Evolutionary conservation across 2,888 invertebrate species (phyloP), one percentile per base, ranked within the genome.

Genomic region (Eustalomyia histrio): DNA sequence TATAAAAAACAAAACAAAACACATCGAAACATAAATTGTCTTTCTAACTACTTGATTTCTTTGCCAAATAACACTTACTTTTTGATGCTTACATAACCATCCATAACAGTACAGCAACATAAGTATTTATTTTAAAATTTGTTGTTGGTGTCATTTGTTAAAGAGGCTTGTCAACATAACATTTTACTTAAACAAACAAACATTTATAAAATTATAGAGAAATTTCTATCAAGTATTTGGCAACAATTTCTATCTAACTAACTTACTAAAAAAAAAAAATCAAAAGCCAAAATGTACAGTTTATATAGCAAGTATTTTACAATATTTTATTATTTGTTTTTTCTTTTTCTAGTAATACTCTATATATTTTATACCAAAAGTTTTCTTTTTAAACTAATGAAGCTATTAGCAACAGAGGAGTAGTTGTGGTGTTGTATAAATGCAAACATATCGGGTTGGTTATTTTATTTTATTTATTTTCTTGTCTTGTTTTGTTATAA

Each of bases 161-260:
- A 88, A 88, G 88, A 88, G 88, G 88, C 88, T 88, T 88, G 88
- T 88, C 89, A 88, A 88, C 88, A 88, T 75, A 81, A 78, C 78
- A 74, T 79, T 75, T 79, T 73, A 79, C 71, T 65, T 67, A 64
- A n/a, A 75, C 82, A 80, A 76, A 61, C 68, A 76, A 61, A 83
- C 63, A 75, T 63, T 55, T 50, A 57, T 69, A 71, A 24, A 71
- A 43, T 53, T 52, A 64, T 18, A 81, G 47, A 76, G 60, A 65
- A 60, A 57, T 78, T 74, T 57, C 75, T 78, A 75, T 64, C 81
- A 78, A 78, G 78, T 78, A 87, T 84, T 88, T 86, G 86, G 85
- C 87, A 87, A 87, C 87, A 86, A 86, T 85, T 87, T 85, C 83
- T 84, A 85, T 29, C 24, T 24, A 24, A 73, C 65, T 74, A 71